Evolutionary conservation across 2,113 vertebrate species (phyloP).

Genomic region (Dromiciops gliroides): DNA sequence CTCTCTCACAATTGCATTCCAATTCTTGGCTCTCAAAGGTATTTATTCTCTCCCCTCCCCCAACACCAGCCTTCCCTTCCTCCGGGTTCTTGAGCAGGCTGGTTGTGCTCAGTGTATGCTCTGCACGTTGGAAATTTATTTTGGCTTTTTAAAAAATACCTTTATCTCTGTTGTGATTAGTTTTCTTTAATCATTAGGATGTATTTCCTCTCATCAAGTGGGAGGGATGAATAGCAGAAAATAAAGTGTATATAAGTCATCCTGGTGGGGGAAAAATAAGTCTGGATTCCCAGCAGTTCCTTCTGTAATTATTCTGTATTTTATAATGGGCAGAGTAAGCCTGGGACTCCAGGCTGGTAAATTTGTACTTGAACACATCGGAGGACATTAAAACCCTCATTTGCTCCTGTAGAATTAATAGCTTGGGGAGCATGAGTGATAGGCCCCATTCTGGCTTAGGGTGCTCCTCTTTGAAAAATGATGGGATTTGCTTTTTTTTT

Average conservation of each 20-base stretch:
- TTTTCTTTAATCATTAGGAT: not conserved
- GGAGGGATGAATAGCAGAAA: not conserved
- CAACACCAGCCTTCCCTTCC: not conserved
- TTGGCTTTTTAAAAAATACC: not conserved
- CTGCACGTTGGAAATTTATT: not conserved
- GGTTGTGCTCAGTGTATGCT: not conserved
- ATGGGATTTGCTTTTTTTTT: slow-evolving; percentile 65
- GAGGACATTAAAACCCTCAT: slow-evolving; percentile 64
- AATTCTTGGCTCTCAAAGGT: not conserved
- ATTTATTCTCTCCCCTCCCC: not conserved
- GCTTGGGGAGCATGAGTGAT: not conserved
- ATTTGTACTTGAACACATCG: slow-evolving; percentile 31
- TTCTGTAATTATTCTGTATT: slow-evolving; percentile 13
- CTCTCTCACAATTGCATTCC: not conserved
- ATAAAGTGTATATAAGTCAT: not conserved
- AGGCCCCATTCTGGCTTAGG: slow-evolving; percentile 40
- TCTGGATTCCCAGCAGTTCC: not conserved
- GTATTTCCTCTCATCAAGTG: slow-evolving; percentile 1
- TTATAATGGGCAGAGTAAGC: not conserved
- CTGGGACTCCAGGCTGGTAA: not conserved
- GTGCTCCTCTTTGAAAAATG: slow-evolving; percentile 66
- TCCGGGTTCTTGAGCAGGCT: not conserved
- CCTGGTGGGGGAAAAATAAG: not conserved
- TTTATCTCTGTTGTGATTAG: not conserved
- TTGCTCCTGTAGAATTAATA: slow-evolving; percentile 57